Conservation (phyloP, 2,113 vertebrate species). For the Lepus timidus region DNA sequence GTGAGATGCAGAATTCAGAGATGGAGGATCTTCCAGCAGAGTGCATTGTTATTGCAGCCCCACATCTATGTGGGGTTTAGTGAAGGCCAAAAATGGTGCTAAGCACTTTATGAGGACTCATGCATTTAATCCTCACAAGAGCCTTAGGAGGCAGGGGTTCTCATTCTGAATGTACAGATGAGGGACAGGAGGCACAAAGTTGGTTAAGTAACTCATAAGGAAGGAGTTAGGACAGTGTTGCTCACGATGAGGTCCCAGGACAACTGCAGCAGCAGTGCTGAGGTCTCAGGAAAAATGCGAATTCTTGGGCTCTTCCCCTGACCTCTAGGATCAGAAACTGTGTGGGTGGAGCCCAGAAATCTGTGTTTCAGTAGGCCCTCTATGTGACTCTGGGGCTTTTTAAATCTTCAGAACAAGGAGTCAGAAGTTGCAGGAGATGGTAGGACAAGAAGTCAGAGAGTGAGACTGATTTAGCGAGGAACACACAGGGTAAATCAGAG, state of each 20-base stretch:
- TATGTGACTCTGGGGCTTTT: not conserved
- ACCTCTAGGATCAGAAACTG: not conserved
- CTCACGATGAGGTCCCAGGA: not conserved
- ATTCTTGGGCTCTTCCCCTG: not conserved
- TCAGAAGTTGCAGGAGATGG: not conserved
- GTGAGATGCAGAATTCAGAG: not conserved
- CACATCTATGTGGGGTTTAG: not conserved
- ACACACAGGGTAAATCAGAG: not conserved
- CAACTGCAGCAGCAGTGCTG: not conserved
- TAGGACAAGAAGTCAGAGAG: not conserved
- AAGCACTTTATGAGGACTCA: not conserved
- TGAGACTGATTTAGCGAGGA: not conserved
- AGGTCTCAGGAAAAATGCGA: not conserved
- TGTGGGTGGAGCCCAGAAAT: not conserved
- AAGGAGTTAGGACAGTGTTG: not conserved
- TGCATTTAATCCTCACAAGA: conserved; percentile 5
- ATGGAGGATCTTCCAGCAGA: not conserved
- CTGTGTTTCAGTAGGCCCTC: not conserved
- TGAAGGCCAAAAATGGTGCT: not conserved
- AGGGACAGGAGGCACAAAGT: not conserved
- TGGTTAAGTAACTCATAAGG: not conserved
- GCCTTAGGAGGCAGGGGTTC: not conserved
- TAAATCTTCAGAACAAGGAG: not conserved
- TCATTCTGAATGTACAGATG: not conserved
- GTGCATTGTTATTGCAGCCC: not conserved